These are phyloP conservation scores for Zygaena filipendulae DNA, from an alignment of 2,888 invertebrate genomes.

Conservation along the genomic window DNA sequence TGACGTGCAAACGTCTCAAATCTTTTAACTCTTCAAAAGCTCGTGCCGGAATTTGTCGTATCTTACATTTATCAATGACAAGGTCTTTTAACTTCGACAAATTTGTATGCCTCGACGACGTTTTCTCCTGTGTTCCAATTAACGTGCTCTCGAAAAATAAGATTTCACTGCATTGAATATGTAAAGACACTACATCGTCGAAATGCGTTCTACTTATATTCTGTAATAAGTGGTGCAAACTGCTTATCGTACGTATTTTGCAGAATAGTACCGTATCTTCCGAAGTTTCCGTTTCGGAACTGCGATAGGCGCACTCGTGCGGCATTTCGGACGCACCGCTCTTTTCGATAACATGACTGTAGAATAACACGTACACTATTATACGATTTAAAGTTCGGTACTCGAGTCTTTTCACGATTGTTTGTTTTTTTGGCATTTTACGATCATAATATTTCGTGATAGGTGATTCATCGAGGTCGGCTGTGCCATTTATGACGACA, in stretches of 20 bases:
- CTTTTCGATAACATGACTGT: constrained; percentile 50
- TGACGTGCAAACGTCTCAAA: constrained; percentile 74
- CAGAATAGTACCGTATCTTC: constrained; percentile 72
- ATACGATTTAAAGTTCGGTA: constrained; percentile 59
- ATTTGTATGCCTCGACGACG: constrained; percentile 61
- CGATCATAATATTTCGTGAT: constrained; percentile 33
- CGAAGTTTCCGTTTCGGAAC: constrained; percentile 65
- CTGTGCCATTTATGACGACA: constrained; percentile 56
- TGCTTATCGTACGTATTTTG: constrained; percentile 77
- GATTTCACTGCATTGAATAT: constrained; percentile 79
- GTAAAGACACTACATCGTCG: constrained; percentile 74
- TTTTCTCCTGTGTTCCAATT: constrained; percentile 54
- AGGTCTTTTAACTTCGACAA: constrained; percentile 75
- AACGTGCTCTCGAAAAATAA: constrained; percentile 79
- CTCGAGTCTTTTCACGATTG: constrained; percentile 52
- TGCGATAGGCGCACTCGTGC: constrained; percentile 78
- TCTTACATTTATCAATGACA: constrained; percentile 80
- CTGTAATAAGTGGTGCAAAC: constrained; percentile 74
- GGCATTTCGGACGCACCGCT: constrained; percentile 63
- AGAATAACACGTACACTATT: constrained; percentile 63
- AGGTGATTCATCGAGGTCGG: constrained; percentile 43
- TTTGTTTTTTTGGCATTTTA: constrained; percentile 63
- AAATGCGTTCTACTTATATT: constrained; percentile 75
- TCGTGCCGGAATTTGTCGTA: constrained; percentile 76
- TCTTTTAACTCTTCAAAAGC: constrained; percentile 76